Evolutionary conservation across 2,888 invertebrate genomes (phyloP).

Genomic region (Torymus auratus): DNA sequence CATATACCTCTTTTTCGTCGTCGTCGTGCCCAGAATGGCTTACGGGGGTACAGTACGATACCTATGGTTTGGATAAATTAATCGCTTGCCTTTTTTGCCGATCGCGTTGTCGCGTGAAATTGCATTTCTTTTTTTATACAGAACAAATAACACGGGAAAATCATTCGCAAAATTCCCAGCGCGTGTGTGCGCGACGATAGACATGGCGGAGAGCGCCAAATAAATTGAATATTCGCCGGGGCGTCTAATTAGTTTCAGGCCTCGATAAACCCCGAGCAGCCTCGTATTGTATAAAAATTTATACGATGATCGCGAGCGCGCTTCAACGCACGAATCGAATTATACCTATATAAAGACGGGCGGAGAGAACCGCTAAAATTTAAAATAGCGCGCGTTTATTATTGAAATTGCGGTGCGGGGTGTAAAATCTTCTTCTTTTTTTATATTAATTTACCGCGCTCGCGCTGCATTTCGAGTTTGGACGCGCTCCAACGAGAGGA

Average conservation of each 20-base stretch:
- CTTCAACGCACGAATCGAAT: no score
- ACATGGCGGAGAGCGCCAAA: no score
- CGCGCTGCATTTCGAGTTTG: conserved; percentile 59
- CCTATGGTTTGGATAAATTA: conserved; percentile 15
- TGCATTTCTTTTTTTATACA: no score
- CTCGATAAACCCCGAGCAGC: no score
- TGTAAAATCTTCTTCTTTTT: background rate
- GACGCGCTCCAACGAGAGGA: conserved; percentile 24
- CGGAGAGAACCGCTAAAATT: conserved; percentile 9
- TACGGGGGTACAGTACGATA: background rate
- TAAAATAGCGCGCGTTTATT: conserved; percentile 10
- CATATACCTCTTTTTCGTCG: background rate
- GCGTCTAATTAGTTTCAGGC: no score
- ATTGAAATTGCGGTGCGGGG: conserved; percentile 6
- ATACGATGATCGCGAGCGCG: no score
- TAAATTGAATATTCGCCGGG: no score
- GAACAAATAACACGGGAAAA: no score
- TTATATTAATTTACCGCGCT: conserved; percentile 61
- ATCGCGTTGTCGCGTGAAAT: no score
- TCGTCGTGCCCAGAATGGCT: background rate
- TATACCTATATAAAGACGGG: background rate
- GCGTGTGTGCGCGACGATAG: no score
- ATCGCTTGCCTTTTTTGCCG: background rate
- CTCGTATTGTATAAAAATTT: no score
- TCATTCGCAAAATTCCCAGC: no score